phyloP scores from a whole-genome alignment of 2,888 invertebrate species.

The Lycia hirtaria region DNA sequence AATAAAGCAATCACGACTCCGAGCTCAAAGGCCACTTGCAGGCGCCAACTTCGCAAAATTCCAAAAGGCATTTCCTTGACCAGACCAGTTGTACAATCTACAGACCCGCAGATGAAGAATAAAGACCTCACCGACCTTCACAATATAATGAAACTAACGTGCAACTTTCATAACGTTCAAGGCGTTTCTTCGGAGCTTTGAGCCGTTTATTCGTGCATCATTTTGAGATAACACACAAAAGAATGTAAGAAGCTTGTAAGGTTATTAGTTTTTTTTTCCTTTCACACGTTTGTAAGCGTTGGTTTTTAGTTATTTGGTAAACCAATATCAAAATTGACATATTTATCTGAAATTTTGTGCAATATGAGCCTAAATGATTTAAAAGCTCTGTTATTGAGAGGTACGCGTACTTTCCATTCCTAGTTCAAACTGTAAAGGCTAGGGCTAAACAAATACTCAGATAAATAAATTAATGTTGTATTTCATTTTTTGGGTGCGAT shows the following conservation, averaged over 20 bases:
- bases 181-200: constrained; percentile 33
- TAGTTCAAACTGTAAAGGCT: too few relatives aligned
- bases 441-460: too few relatives aligned
- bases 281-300: neutral
- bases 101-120: constrained; percentile 39
- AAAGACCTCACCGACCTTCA: constrained; percentile 48
- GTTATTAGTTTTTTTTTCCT: constrained; percentile 1
- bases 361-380: too few relatives aligned
- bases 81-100: constrained; percentile 44
- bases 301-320: neutral
- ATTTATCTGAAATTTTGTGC: too few relatives aligned
- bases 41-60: constrained; percentile 51
- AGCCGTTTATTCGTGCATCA: constrained; percentile 30
- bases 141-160: constrained; percentile 30
- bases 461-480: too few relatives aligned
- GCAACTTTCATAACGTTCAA: constrained; percentile 41
- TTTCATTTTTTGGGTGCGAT: too few relatives aligned
- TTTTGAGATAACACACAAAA: constrained; percentile 7
- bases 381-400: too few relatives aligned
- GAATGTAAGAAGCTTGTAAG: neutral
- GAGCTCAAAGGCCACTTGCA: constrained; percentile 31
- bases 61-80: constrained; percentile 65
- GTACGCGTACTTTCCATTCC: too few relatives aligned
- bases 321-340: neutral
- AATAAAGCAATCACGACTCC: constrained; percentile 10